phyloP scores from a whole-genome alignment of 53 echinoderm and acorn worm species.

The Luidia sarsii region DNA sequence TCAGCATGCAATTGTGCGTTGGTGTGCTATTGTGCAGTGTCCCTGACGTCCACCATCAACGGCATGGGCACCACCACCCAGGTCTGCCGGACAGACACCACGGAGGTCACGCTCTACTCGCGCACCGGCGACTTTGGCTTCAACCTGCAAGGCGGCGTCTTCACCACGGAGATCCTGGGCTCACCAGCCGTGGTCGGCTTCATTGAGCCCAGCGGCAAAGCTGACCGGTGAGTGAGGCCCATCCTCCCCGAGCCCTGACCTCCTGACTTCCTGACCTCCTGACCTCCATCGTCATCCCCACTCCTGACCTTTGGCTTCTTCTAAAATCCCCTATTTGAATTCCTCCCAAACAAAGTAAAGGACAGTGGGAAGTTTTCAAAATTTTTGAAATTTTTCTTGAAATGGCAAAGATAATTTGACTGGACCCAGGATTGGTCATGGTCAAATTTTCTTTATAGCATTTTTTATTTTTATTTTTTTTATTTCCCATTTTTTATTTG shows the following conservation, averaged over 20 bases:
- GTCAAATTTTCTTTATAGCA: too few relatives aligned
- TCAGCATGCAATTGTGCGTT: not conserved
- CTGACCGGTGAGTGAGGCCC: conserved; percentile 77
- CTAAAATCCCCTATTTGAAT: too few relatives aligned
- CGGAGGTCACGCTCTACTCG: conserved; percentile 89
- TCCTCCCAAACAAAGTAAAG: too few relatives aligned
- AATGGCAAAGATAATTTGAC: too few relatives aligned
- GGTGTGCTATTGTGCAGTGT: conserved; percentile 60
- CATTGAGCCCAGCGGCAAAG: conserved; percentile 92
- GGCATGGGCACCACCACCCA: conserved; percentile 76
- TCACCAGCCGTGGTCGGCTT: conserved; percentile 82
- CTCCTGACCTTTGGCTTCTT: not conserved
- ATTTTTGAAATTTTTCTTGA: too few relatives aligned
- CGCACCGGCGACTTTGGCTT: conserved; percentile 87
- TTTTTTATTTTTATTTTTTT: too few relatives aligned
- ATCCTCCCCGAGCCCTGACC: too few relatives aligned
- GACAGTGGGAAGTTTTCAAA: too few relatives aligned
- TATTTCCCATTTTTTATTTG: too few relatives aligned
- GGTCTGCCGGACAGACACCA: conserved; percentile 84
- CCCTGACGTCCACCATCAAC: conserved; percentile 88
- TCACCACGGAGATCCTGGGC: conserved; percentile 87
- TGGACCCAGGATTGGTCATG: too few relatives aligned
- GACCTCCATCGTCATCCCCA: too few relatives aligned
- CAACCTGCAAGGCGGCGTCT: conserved; percentile 87
- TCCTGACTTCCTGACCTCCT: too few relatives aligned